A percentile compares a stretch with the other conserved stretches of the same genome.
Conservation (phyloP, 1,140 invertebrate genomes). For the Drosophila chauvacae region DNA sequence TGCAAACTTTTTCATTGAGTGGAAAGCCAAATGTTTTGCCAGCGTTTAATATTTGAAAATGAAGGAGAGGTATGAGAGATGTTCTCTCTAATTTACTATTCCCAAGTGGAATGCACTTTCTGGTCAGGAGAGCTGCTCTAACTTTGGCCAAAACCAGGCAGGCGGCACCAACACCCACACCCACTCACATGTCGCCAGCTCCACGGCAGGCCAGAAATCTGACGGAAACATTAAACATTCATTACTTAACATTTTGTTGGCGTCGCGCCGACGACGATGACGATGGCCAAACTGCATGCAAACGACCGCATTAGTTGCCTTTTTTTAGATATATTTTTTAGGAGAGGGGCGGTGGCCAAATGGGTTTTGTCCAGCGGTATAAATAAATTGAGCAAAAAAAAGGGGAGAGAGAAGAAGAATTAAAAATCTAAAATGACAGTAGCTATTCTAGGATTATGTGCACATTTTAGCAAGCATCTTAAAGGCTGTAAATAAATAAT, state of each 20-base stretch:
- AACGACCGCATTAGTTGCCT: conserved; percentile 65
- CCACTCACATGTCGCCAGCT: conserved; percentile 36
- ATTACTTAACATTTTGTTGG: conserved; percentile 75
- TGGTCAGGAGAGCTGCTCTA: background rate
- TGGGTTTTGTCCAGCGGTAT: conserved; percentile 24
- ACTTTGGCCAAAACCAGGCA: conserved; percentile 4
- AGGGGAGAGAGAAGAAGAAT: background rate
- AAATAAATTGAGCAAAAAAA: conserved; percentile 10
- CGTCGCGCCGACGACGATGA: conserved; percentile 29
- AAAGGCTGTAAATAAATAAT: background rate
- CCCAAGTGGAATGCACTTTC: conserved; percentile 20
- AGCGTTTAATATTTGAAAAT: conserved; percentile 20
- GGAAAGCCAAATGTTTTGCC: conserved; percentile 17
- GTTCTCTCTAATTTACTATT: conserved; percentile 25
- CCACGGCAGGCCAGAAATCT: conserved; percentile 14
- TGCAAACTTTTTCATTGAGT: conserved; percentile 32
- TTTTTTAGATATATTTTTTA: background rate
- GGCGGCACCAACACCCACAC: conserved; percentile 21
- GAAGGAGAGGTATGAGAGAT: background rate
- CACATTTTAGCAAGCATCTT: background rate
- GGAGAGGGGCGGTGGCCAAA: background rate
- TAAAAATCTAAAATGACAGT: background rate
- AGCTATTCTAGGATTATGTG: background rate
- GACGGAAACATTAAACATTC: conserved; percentile 80
- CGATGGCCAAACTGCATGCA: conserved; percentile 67